phyloP scores from a whole-genome alignment of 2,888 invertebrate genomes.

The Drosophila quinaria region DNA sequence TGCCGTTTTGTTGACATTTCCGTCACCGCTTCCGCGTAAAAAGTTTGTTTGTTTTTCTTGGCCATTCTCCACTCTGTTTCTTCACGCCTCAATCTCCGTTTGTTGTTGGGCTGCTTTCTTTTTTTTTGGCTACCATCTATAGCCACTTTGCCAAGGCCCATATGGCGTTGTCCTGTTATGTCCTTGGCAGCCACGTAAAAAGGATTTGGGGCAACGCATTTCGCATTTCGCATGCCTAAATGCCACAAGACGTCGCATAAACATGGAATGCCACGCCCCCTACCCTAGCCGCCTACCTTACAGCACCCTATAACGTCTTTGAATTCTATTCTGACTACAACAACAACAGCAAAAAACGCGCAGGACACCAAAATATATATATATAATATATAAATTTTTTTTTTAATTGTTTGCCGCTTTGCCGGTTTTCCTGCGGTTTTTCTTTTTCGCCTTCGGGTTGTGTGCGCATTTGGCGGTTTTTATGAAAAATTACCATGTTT shows the following conservation, averaged over 20 bases:
- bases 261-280: constrained; percentile 69
- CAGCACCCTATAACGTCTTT: constrained; percentile 62
- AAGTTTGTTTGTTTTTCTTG: constrained; percentile 61
- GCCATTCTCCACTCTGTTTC: constrained; percentile 13
- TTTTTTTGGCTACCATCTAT: constrained; percentile 19
- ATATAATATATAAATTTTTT: constrained; percentile 10
- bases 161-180: constrained; percentile 54
- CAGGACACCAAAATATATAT: constrained; percentile 61
- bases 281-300: neutral
- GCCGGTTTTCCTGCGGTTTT: constrained; percentile 58
- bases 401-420: constrained; percentile 53
- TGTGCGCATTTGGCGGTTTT: constrained; percentile 81
- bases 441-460: constrained; percentile 66
- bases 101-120: neutral
- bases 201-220: constrained; percentile 78
- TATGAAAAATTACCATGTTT: constrained; percentile 81
- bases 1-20: constrained; percentile 78
- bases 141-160: constrained; percentile 44
- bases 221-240: constrained; percentile 73
- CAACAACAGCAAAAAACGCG: constrained; percentile 55
- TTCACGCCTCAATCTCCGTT: constrained; percentile 34
- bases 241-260: constrained; percentile 80
- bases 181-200: constrained; percentile 75
- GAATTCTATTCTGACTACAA: constrained; percentile 60
- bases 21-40: constrained; percentile 67